Conservation (phyloP, 2,888 invertebrate species). For the Torymus aiolomorphi region DNA sequence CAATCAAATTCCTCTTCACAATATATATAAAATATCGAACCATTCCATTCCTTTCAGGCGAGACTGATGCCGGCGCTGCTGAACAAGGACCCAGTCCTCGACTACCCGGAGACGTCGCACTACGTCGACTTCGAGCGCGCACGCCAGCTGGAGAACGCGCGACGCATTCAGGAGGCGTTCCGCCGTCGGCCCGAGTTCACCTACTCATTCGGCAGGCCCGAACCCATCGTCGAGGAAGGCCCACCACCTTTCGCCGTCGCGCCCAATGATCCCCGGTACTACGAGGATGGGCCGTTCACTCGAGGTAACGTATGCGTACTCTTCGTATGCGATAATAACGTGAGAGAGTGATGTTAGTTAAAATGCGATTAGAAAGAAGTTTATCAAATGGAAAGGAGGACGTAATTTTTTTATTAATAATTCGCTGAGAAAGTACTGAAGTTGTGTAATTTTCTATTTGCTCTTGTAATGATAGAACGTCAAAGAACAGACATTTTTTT, state of each 20-base stretch:
- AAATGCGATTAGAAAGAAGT: too few relatives aligned
- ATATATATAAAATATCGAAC: too few relatives aligned
- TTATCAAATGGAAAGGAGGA: too few relatives aligned
- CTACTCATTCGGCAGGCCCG: slow-evolving; percentile 65
- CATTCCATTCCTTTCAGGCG: slow-evolving; percentile 15
- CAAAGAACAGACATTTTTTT: too few relatives aligned
- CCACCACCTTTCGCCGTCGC: slow-evolving; percentile 71
- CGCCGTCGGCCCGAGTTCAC: slow-evolving; percentile 66
- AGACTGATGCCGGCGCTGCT: slow-evolving; percentile 33
- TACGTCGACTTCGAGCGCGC: slow-evolving; percentile 34
- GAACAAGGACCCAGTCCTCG: slow-evolving; percentile 42
- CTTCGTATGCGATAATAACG: too few relatives aligned
- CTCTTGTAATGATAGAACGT: too few relatives aligned
- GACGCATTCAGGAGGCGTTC: slow-evolving; percentile 43
- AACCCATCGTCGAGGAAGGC: slow-evolving; percentile 58
- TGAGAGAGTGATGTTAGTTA: too few relatives aligned
- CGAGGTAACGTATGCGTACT: neutral
- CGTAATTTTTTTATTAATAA: too few relatives aligned
- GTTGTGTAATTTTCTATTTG: too few relatives aligned
- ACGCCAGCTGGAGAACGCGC: slow-evolving; percentile 28
- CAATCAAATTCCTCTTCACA: too few relatives aligned
- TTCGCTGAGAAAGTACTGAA: too few relatives aligned
- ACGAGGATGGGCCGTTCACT: slow-evolving; percentile 57
- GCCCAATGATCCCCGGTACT: slow-evolving; percentile 75
- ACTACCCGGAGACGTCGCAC: slow-evolving; percentile 51